Evolutionary conservation across 2,797 vertebrate species (phyloP).

Genomic region (Onychomys arenicola): DNA sequence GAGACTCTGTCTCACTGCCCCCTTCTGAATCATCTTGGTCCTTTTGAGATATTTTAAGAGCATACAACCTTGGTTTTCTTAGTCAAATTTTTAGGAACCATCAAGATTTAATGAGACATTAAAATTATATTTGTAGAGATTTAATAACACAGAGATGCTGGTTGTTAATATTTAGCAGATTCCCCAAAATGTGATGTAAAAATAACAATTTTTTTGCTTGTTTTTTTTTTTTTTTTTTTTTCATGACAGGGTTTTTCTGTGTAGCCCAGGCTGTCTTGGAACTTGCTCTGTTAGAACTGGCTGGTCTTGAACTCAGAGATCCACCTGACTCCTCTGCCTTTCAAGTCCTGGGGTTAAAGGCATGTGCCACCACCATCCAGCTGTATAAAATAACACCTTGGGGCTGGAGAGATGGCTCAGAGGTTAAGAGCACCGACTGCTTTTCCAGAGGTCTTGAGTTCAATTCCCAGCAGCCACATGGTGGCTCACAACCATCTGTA

Average conservation of each 20-base stretch:
- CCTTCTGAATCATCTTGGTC: background rate
- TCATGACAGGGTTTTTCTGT: background rate
- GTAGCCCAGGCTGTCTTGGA: background rate
- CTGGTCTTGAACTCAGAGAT: background rate
- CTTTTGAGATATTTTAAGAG: background rate
- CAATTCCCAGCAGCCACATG: too few species aligned
- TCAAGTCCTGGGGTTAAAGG: background rate
- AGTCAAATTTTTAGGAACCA: background rate
- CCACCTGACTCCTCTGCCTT: background rate
- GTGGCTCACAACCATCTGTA: too few species aligned
- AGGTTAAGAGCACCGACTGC: too few species aligned
- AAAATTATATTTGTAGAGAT: background rate
- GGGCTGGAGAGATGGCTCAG: too few species aligned
- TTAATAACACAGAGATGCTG: background rate
- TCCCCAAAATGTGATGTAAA: background rate
- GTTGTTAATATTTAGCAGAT: background rate
- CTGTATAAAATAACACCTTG: too few species aligned
- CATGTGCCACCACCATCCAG: background rate
- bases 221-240: background rate
- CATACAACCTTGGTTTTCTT: background rate
- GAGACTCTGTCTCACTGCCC: background rate
- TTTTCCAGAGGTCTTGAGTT: too few species aligned
- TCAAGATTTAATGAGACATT: background rate
- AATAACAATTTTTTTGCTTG: background rate
- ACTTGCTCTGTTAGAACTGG: background rate